phyloP scores from a whole-genome alignment of 2,113 vertebrate species.

The Tor tambroides region DNA sequence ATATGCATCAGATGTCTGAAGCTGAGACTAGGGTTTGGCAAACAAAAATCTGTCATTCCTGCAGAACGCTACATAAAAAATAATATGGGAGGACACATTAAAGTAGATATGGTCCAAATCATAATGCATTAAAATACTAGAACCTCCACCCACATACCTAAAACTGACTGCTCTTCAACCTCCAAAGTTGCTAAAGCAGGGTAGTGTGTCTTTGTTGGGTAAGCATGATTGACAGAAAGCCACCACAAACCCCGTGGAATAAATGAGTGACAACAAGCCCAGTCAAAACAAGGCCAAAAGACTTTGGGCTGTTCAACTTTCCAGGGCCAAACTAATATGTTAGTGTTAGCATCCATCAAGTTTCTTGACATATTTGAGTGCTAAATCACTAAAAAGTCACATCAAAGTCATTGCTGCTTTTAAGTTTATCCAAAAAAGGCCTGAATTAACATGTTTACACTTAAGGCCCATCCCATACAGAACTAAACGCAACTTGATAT shows the following conservation, averaged over 20 bases:
- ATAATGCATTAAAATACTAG: background rate
- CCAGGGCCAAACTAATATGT: background rate
- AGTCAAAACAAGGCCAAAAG: conserved; percentile 1
- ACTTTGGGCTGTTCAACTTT: background rate
- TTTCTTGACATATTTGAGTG: background rate
- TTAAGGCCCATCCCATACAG: no score
- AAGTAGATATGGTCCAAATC: background rate
- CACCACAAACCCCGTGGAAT: background rate
- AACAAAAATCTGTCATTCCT: no score
- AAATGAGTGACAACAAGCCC: background rate
- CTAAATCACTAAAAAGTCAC: background rate
- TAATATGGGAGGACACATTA: background rate
- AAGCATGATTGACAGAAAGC: background rate
- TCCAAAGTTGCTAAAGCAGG: background rate
- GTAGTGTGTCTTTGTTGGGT: background rate
- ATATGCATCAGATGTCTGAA: no score
- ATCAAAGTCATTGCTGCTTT: background rate
- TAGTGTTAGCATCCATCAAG: background rate
- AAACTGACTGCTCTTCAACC: background rate
- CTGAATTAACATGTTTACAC: background rate
- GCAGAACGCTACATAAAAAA: background rate
- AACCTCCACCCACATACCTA: background rate
- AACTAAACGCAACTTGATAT: background rate
- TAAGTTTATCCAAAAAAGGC: background rate
- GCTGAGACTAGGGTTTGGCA: no score